Percentiles rank a stretch among this genome's conserved stretches.
phyloP scores from a whole-genome alignment of 2,113 vertebrate species.

The Agapornis roseicollis region DNA sequence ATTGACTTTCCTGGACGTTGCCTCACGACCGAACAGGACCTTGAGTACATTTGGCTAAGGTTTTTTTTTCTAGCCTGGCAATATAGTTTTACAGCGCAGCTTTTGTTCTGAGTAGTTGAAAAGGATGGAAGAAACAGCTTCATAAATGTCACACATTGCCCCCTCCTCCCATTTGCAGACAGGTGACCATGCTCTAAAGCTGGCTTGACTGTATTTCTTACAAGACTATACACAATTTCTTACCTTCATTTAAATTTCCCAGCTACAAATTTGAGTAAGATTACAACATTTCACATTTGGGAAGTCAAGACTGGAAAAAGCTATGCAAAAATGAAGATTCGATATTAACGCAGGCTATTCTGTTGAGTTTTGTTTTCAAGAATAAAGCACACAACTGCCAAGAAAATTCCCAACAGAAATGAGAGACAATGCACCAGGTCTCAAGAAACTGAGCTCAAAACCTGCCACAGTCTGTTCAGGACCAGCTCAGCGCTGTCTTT shows the following conservation, averaged over 20 bases:
- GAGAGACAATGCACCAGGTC: not conserved
- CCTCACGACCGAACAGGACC: slow-evolving; percentile 38
- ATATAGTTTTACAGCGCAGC: slow-evolving; percentile 3
- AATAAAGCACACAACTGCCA: not conserved
- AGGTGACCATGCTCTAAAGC: not conserved
- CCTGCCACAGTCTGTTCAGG: not conserved
- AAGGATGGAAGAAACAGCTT: not conserved
- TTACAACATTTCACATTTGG: not conserved
- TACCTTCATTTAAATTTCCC: not conserved
- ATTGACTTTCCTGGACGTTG: slow-evolving; percentile 59
- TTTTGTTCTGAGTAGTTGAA: not conserved
- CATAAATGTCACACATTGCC: not conserved
- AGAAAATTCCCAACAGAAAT: not conserved
- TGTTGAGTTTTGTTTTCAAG: not conserved
- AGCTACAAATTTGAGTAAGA: not conserved
- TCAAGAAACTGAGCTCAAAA: not conserved
- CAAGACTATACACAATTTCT: not conserved
- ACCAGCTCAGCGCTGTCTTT: not conserved
- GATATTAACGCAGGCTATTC: not conserved
- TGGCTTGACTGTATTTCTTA: not conserved
- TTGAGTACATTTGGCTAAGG: not conserved
- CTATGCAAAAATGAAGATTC: not conserved
- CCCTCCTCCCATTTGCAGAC: not conserved
- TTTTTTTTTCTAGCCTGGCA: not conserved
- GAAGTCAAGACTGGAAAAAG: not conserved